A percentile compares a stretch with the other conserved stretches of the same genome.
phyloP scores from a whole-genome alignment of 2,888 invertebrate genomes.

The Sarcophaga carnaria region DNA sequence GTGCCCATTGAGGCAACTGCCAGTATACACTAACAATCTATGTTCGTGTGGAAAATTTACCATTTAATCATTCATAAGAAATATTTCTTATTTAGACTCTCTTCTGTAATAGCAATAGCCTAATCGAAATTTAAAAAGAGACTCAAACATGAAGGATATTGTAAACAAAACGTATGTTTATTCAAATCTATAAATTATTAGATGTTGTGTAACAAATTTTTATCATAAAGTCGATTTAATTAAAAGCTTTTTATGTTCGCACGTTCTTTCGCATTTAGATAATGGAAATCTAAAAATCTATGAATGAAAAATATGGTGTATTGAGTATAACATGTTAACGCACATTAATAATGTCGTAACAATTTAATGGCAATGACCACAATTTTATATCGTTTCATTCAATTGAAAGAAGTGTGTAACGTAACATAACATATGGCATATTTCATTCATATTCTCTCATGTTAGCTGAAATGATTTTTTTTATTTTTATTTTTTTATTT shows the following conservation, averaged over 20 bases:
- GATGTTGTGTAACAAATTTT: conserved; percentile 10
- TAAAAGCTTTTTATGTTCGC: conserved; percentile 37
- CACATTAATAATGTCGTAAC: neutral
- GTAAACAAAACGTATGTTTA: neutral
- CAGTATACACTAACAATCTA: too few relatives aligned
- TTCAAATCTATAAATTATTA: conserved; percentile 16
- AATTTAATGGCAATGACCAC: conserved; percentile 57
- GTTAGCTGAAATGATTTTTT: neutral
- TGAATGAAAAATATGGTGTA: conserved; percentile 28
- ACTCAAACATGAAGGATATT: too few relatives aligned
- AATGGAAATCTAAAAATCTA: conserved; percentile 41
- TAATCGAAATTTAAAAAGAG: too few relatives aligned
- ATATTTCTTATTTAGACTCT: too few relatives aligned
- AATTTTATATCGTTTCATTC: conserved; percentile 54
- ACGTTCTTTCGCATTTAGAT: neutral
- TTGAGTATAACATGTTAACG: too few relatives aligned
- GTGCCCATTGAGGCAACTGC: too few relatives aligned
- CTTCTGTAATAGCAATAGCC: too few relatives aligned
- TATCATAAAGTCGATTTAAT: conserved; percentile 40
- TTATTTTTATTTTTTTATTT: neutral
- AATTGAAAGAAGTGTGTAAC: conserved; percentile 43
- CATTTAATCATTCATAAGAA: too few relatives aligned
- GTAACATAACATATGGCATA: conserved; percentile 21
- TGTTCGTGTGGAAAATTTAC: too few relatives aligned
- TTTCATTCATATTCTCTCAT: conserved; percentile 30